phyloP scores from a whole-genome alignment of 2,888 invertebrate genomes.

The Gryllus longicercus region DNA sequence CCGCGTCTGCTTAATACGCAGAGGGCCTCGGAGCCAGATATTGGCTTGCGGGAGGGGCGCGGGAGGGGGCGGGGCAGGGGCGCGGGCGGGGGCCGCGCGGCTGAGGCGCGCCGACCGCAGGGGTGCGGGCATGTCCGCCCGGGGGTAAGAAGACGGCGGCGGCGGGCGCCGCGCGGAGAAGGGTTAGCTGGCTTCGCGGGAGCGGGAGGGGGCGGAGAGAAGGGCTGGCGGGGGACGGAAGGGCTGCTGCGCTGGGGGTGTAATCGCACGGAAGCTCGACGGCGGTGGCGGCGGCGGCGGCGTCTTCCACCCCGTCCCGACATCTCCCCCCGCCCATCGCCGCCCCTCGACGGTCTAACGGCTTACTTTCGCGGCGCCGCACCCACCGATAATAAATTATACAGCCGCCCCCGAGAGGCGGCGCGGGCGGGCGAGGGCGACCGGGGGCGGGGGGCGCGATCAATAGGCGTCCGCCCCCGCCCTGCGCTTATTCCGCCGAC shows the following conservation, averaged over 20 bases:
- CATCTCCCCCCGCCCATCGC: not conserved
- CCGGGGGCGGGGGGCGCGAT: not conserved
- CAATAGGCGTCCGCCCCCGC: not conserved
- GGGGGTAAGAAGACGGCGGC: not conserved
- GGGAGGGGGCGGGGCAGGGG: not conserved
- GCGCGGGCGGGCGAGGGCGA: not conserved
- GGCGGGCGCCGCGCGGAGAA: not conserved
- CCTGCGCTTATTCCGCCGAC: not conserved
- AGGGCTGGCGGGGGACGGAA: not conserved
- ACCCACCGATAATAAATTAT: slow-evolving; percentile 17
- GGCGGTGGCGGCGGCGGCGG: not conserved
- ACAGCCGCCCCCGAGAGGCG: not conserved
- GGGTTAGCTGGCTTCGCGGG: not conserved
- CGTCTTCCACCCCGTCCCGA: slow-evolving; percentile 6
- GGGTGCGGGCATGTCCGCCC: not conserved
- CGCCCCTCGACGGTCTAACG: not conserved
- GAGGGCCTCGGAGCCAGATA: slow-evolving; percentile 17
- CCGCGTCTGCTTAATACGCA: slow-evolving; percentile 17
- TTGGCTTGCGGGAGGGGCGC: not conserved
- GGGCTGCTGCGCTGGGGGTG: not conserved
- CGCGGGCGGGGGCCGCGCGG: not conserved
- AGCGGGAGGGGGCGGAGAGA: not conserved
- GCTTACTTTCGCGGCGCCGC: slow-evolving; percentile 17
- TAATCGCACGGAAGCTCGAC: slow-evolving; percentile 9
- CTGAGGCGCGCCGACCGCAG: slow-evolving; percentile 17